Evolutionary conservation across 2,113 vertebrate genomes (phyloP).

Genomic region (Hoplias malabaricus): DNA sequence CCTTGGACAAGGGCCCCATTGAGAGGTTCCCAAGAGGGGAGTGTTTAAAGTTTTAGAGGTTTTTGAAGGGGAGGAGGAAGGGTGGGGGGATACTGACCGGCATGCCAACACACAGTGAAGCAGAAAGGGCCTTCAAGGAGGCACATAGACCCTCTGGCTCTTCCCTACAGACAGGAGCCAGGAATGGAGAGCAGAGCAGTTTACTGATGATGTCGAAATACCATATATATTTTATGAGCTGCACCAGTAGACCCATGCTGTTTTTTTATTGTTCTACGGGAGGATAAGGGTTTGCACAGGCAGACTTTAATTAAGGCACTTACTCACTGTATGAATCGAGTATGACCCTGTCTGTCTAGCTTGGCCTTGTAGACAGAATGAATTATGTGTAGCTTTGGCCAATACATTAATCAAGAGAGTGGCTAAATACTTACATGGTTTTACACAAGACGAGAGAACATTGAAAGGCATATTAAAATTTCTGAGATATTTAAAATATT

Average conservation of each 20-base stretch:
- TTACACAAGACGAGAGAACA: too few relatives aligned
- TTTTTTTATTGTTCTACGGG: not conserved
- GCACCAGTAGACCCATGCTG: not conserved
- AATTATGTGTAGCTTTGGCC: not conserved
- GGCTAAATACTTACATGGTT: not conserved
- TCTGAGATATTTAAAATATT: too few relatives aligned
- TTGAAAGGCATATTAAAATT: too few relatives aligned
- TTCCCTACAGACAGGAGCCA: not conserved
- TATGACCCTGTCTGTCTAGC: not conserved
- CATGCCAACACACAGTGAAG: constrained; percentile 35
- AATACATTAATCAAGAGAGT: not conserved
- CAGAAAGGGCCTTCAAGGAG: constrained; percentile 27
- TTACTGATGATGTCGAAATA: constrained; percentile 20
- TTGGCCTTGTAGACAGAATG: not conserved
- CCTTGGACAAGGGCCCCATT: constrained; percentile 66
- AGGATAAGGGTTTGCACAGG: not conserved
- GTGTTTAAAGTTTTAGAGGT: constrained; percentile 43
- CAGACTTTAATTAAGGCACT: not conserved
- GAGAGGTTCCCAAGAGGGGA: constrained; percentile 55
- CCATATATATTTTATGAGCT: constrained; percentile 3
- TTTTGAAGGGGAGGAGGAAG: not conserved
- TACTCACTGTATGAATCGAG: not conserved
- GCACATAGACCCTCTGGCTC: not conserved
- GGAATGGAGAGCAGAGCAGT: not conserved
- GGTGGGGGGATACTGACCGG: constrained; percentile 18